Base-by-base conservation (phyloP, 2,888 invertebrate species). In the Drosophila formosana region DNA sequence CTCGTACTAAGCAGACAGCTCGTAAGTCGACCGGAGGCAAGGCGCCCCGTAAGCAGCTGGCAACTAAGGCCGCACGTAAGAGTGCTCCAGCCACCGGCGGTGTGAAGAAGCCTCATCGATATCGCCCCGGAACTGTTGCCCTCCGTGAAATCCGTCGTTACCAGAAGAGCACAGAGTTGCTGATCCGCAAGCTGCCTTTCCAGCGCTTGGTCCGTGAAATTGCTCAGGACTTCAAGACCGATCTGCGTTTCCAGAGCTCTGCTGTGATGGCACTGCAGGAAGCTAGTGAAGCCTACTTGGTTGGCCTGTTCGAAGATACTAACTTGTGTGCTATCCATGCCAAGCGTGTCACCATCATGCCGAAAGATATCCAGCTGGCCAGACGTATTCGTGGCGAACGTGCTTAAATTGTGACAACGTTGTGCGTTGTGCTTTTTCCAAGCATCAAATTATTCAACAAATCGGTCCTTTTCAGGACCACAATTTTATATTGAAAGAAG, bases 381-480 rank as follows among this genome's bases (percentile, higher is more conserved):
- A 95, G 98, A 92, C 96, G 98, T 94, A 98, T 98, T 93, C 96
- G 98, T 92, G 98, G 98, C 83, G 98, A 98, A 94, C 96, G 98
- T 93, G 97, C 97, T 94, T 97, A 97, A 96, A 55, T 45, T 28
- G 13, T n/a, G 4, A 30, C 30, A 8, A 18, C 18, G 1, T 18
- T n/a, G n/a, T n/a, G n/a, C n/a, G n/a, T n/a, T n/a, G n/a, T n/a
- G n/a, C n/a, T n/a, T n/a, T n/a, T n/a, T n/a, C n/a, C 11, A 28
- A 26, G 26, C 11, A 47, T 8, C 28, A 66, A 4, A 13, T 30
- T 30, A 49, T 28, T 7, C 53, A 43, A 46, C 53, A 18, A 70
- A 72, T 70, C 71, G 72, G 71, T 72, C 71, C 71, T 70, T 72
- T 70, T 72, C 71, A 72, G 71, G 72, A 70, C 71, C 65, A 64